A percentile compares a stretch with the other conserved stretches of the same genome.
phyloP scores from a whole-genome alignment of 2,113 vertebrate species.

The Potamarius usumacintae region DNA sequence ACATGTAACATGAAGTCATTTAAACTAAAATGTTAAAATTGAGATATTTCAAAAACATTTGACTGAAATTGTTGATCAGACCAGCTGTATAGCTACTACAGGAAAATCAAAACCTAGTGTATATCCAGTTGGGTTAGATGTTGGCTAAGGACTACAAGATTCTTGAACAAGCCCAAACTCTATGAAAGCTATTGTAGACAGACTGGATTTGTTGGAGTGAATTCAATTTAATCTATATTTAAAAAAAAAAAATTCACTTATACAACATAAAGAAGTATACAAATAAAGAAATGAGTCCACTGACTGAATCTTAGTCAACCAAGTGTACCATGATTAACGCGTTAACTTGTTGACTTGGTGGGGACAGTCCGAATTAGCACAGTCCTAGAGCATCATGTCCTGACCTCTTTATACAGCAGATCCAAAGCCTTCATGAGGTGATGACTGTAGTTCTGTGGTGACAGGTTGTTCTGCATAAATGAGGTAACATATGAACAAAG shows the following conservation, averaged over 20 bases:
- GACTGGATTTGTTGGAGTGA: not conserved
- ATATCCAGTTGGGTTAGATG: not conserved
- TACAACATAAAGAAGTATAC: not conserved
- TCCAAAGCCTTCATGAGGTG: constrained; percentile 80
- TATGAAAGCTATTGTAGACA: not conserved
- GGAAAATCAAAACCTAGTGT: not conserved
- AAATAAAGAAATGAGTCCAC: not conserved
- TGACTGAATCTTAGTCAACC: not conserved
- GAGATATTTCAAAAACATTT: not conserved
- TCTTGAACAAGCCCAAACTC: not conserved
- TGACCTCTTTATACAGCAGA: constrained; percentile 82
- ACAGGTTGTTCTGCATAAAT: constrained; percentile 71
- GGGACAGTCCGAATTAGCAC: not conserved
- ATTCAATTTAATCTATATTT: not conserved
- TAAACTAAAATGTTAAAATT: not conserved
- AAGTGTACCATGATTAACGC: not conserved
- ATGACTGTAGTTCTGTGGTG: constrained; percentile 72
- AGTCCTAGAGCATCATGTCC: not conserved
- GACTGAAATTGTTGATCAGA: not conserved
- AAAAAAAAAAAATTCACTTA: too few relatives aligned
- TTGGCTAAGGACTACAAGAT: not conserved
- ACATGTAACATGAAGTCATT: not conserved
- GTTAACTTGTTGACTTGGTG: not conserved
- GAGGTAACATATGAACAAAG: not conserved
- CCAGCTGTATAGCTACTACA: not conserved